Percentiles rank a stretch among this genome's conserved stretches.
These are phyloP conservation scores for Tenthredo scrophulariae DNA, from an alignment of 2,888 invertebrate species.

Conservation along the genomic window DNA sequence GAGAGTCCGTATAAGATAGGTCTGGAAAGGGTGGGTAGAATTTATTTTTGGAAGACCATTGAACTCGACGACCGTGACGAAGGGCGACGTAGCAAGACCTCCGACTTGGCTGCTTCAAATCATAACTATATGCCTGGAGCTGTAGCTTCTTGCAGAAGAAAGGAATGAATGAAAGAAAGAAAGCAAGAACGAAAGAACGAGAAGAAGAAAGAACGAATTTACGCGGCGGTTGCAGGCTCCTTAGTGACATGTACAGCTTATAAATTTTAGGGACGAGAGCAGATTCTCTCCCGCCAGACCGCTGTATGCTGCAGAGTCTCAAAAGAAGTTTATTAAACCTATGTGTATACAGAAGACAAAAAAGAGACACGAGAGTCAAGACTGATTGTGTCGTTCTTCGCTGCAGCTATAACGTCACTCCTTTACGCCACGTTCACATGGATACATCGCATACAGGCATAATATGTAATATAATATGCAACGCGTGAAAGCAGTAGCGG, in stretches of 20 bases:
- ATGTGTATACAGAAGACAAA: background rate
- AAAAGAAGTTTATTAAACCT: constrained; percentile 20
- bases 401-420: background rate
- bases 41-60: constrained; percentile 43
- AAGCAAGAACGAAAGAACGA: background rate
- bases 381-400: background rate
- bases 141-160: background rate
- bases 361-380: constrained; percentile 1
- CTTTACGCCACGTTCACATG: background rate
- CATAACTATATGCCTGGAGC: background rate
- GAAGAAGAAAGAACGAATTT: background rate
- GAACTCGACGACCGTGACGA: background rate
- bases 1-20: background rate
- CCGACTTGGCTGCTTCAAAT: background rate
- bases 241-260: background rate
- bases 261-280: background rate
- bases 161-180: background rate
- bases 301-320: background rate
- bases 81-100: background rate
- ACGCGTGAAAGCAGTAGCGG: background rate
- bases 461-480: background rate
- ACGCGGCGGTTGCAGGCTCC: background rate
- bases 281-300: background rate
- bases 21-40: background rate
- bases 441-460: background rate